Evolutionary conservation across 2,888 invertebrate species (phyloP), one percentile per base, ranked within the genome.

Genomic region (Dascillus cervinus): DNA sequence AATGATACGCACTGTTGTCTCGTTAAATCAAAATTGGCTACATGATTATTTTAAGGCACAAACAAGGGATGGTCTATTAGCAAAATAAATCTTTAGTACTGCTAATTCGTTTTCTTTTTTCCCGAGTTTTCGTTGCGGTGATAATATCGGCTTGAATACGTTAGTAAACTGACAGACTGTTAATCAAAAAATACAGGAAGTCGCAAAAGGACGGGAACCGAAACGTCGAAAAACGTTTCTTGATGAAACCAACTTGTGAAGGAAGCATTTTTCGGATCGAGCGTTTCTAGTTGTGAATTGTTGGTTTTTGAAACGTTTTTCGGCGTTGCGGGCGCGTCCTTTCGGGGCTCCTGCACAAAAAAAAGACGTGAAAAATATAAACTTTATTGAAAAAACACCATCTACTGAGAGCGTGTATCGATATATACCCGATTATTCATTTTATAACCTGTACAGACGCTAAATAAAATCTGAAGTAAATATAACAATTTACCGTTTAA

Each of bases 31-130:
- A 25, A 24, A 29, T 20, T 25, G 14, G 24, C 25, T 30, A 35
- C 34, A 20, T 19, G 22, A n/a, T n/a, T n/a, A n/a, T 37, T 31
- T 30, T 49, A 49, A 49, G 49, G 49, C 49, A 49, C 49, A 41
- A 49, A 46, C 38, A 42, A 46, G 39, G 47, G 45, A 47, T 47
- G 49, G 44, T 41, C 29, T 37, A 31, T 20, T 27, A 10, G 13
- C 14, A 22, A 26, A 32, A 6, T 10, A 24, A 30, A 23, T n/a
- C n/a, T n/a, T n/a, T n/a, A n/a, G n/a, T n/a, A 17, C 8, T 4
- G 17, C 17, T 6, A 17, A 17, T 17, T 17, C 17, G 8, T 6
- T 6, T 17, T 17, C 8, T 17, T n/a, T n/a, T n/a, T n/a, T n/a
- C n/a, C n/a, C n/a, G 17, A 17, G 8, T 8, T 4, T 17, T 17